A percentile compares a stretch with the other conserved stretches of the same genome.
These are phyloP conservation scores for Phengaris arion DNA, from an alignment of 2,888 invertebrate genomes.

Conservation along the genomic window DNA sequence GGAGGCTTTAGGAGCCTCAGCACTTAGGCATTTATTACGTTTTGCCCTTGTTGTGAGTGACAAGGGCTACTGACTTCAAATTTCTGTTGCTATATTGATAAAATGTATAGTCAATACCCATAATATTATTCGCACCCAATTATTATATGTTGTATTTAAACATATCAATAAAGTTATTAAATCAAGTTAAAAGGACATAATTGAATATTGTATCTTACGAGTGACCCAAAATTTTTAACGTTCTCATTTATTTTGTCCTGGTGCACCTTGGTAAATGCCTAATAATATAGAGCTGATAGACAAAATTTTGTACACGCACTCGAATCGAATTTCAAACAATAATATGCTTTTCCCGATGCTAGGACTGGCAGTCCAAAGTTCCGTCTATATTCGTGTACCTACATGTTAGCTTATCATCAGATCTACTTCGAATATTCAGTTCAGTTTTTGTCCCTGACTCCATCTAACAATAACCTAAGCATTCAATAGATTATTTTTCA, in stretches of 20 bases:
- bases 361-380: background rate
- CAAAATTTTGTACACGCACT: background rate
- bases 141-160: background rate
- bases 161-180: background rate
- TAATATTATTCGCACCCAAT: too few relatives aligned
- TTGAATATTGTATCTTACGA: background rate
- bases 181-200: background rate
- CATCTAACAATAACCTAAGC: constrained; percentile 21
- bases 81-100: too few relatives aligned
- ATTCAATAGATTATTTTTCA: constrained; percentile 21
- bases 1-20: background rate
- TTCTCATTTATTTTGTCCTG: background rate
- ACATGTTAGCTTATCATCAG: background rate
- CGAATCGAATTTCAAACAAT: background rate
- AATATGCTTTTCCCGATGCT: background rate
- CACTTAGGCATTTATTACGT: background rate
- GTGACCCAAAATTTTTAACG: background rate
- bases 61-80: background rate
- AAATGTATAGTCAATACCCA: too few relatives aligned
- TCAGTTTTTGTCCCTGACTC: constrained; percentile 23
- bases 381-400: background rate
- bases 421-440: constrained; percentile 1
- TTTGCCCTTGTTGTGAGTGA: background rate
- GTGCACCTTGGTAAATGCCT: background rate
- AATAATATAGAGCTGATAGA: background rate